Percentiles rank a stretch among this genome's conserved stretches.
These are phyloP conservation scores for Gobionotothen gibberifrons DNA, from an alignment of 2,797 vertebrate genomes.

Conservation along the genomic window DNA sequence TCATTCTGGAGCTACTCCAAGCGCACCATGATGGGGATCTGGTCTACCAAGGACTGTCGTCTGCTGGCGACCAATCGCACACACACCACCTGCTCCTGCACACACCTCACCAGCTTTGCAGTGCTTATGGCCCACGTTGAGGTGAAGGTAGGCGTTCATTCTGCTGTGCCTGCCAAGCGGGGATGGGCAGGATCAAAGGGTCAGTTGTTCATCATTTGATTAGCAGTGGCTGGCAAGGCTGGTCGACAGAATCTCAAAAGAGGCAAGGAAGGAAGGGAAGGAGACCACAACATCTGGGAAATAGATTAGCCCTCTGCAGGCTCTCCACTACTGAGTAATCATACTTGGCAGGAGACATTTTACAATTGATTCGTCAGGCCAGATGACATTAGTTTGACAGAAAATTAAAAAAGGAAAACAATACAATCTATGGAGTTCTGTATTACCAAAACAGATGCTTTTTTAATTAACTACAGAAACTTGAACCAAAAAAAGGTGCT, in stretches of 20 bases:
- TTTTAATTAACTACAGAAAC: conserved; percentile 2
- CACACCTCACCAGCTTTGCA: conserved; percentile 97
- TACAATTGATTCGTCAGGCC: conserved; percentile 54
- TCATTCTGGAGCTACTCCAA: conserved; percentile 99
- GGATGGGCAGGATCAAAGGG: conserved; percentile 46
- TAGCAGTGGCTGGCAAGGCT: conserved; percentile 46
- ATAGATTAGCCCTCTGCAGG: conserved; percentile 50
- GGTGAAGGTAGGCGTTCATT: conserved; percentile 89
- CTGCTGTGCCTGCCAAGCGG: conserved; percentile 22
- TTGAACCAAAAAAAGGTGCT: conserved; percentile 20
- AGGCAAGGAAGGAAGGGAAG: conserved; percentile 22
- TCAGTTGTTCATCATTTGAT: conserved; percentile 69
- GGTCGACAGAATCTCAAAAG: conserved; percentile 32
- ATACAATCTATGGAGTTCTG: conserved; percentile 24
- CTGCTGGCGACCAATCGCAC: conserved; percentile 95
- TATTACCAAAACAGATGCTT: conserved; percentile 26
- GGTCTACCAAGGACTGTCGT: conserved; percentile 98
- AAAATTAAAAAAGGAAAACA: conserved; percentile 24
- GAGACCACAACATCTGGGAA: conserved; percentile 59
- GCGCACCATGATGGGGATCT: conserved; percentile 95
- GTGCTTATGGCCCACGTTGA: conserved; percentile 98
- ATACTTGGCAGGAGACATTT: conserved; percentile 49
- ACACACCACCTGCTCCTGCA: conserved; percentile 97
- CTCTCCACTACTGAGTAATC: conserved; percentile 48
- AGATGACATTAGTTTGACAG: conserved; percentile 41